phyloP scores from a whole-genome alignment of 2,113 vertebrate species.

The Columba livia region DNA sequence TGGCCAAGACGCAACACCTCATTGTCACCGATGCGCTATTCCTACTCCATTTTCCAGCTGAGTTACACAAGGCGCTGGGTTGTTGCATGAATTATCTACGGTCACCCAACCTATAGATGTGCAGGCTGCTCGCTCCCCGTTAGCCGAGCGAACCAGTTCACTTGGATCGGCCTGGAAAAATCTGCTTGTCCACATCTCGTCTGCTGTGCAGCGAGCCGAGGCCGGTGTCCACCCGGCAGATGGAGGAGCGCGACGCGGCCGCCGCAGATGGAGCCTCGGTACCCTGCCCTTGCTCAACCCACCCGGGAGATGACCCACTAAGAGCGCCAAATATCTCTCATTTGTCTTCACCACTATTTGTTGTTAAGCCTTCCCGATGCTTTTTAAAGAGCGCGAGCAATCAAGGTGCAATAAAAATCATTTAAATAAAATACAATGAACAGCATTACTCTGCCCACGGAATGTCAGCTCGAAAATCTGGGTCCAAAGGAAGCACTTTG shows the following conservation, averaged over 20 bases:
- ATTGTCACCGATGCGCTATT: not conserved
- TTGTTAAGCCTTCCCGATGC: conserved; percentile 23
- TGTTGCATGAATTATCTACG: not conserved
- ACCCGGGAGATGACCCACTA: conserved; percentile 63
- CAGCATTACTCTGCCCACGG: not conserved
- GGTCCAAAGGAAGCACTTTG: not conserved
- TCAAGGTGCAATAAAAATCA: not conserved
- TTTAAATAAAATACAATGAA: not conserved
- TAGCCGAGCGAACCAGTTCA: not conserved
- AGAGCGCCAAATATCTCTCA: conserved; percentile 62
- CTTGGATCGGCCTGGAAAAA: conserved; percentile 37
- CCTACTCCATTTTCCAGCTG: conserved; percentile 15
- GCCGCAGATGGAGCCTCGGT: conserved; percentile 69
- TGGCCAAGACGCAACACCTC: not conserved
- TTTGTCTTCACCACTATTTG: conserved; percentile 52
- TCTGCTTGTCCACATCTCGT: conserved; percentile 17
- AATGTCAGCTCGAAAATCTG: not conserved
- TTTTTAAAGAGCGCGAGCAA: not conserved
- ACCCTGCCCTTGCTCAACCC: conserved; percentile 60
- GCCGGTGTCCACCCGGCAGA: conserved; percentile 70
- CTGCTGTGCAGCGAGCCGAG: conserved; percentile 52
- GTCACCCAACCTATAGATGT: not conserved
- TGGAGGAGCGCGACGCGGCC: conserved; percentile 50
- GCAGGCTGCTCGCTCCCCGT: not conserved
- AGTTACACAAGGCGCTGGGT: not conserved